phyloP scores from a whole-genome alignment of 1,140 invertebrate species.

The Parapsyche elsis region DNA sequence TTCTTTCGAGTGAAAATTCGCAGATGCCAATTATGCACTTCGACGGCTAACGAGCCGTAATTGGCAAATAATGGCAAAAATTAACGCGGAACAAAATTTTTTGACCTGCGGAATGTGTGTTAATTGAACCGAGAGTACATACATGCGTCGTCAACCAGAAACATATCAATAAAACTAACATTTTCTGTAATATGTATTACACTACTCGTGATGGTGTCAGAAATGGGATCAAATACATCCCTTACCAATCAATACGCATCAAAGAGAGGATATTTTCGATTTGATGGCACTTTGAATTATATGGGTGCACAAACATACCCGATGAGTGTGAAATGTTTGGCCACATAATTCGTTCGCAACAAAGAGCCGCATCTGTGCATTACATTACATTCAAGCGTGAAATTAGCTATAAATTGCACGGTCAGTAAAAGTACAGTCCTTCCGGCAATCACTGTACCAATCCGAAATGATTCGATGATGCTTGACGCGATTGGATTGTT shows the following conservation, averaged over 20 bases:
- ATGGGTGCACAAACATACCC: not conserved
- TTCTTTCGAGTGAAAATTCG: too few species aligned
- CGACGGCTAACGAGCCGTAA: too few species aligned
- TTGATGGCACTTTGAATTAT: too few species aligned
- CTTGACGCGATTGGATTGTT: not conserved
- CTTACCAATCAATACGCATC: too few species aligned
- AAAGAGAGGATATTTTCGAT: too few species aligned
- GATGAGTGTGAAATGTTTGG: not conserved
- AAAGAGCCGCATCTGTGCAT: not conserved
- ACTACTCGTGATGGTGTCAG: too few species aligned
- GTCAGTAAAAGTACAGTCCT: not conserved
- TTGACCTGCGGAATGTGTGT: not conserved
- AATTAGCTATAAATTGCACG: constrained; percentile 13
- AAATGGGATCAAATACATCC: too few species aligned
- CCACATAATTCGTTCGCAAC: not conserved
- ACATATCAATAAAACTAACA: too few species aligned
- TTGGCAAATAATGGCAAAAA: not conserved
- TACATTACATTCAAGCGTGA: not conserved
- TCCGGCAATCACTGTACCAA: not conserved
- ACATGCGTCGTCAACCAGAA: not conserved
- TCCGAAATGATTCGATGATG: too few species aligned
- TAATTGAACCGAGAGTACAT: not conserved
- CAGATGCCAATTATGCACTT: too few species aligned
- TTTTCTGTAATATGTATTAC: too few species aligned
- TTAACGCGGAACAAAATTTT: not conserved